Conservation (phyloP, 1,140 invertebrate species). For the Vanessa atalanta region DNA sequence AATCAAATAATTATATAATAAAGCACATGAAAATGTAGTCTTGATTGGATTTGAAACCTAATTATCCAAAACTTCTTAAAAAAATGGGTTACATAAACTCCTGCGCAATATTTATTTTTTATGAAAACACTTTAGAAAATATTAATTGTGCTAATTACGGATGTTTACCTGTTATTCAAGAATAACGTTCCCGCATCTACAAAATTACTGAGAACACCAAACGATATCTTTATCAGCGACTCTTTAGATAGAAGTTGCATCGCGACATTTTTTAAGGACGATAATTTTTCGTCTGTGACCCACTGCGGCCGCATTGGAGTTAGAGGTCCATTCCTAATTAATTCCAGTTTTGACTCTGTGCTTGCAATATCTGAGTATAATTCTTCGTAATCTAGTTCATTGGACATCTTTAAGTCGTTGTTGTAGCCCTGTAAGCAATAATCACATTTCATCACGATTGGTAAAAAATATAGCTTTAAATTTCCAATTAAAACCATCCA, state of each 20-base stretch:
- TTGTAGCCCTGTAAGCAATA: conserved; percentile 61
- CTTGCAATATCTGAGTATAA: conserved; percentile 51
- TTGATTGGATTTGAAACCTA: no score
- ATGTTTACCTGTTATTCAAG: conserved; percentile 58
- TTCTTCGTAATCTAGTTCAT: conserved; percentile 53
- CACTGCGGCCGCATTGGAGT: conserved; percentile 54
- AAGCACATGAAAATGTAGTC: no score
- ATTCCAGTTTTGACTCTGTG: conserved; percentile 49
- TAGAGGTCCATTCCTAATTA: conserved; percentile 52
- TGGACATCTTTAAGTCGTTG: conserved; percentile 51
- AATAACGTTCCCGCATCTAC: conserved; percentile 70
- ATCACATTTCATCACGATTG: no score
- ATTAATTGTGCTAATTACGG: no score
- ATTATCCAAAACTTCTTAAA: no score
- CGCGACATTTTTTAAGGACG: conserved; percentile 44
- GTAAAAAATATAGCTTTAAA: no score
- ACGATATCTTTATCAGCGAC: conserved; percentile 62
- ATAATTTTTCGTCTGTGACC: conserved; percentile 62
- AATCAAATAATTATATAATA: no score
- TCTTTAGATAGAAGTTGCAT: conserved; percentile 58
- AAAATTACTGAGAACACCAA: conserved; percentile 63
- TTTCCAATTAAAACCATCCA: no score
- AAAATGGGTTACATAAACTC: no score
- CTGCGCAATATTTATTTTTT: no score
- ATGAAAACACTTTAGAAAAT: no score